Evolutionary conservation across 2,797 vertebrate genomes (phyloP), one percentile per base, ranked within the genome.

Genomic region (Phrynocephalus vlangalii): DNA sequence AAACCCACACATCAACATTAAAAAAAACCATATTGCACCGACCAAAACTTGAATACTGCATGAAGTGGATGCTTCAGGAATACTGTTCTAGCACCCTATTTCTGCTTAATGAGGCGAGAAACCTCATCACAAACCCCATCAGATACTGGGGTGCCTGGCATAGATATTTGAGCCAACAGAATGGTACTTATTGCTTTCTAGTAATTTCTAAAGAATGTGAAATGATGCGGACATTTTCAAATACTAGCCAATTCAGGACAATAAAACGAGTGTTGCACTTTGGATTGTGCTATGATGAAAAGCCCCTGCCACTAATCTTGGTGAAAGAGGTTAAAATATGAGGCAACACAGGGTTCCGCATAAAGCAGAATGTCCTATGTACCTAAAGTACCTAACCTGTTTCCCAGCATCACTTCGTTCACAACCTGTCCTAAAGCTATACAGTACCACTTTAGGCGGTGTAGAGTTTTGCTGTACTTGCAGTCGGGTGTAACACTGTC

Each of bases 1-100:
- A 91, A 90, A 93, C 79, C 76, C 33, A 26, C 82, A 82, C 87
- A 93, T 92, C 24, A 91, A 93, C 92, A 92, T 91, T 80, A 86
- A 91, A 92, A n/a, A 33, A 91, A 92, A 82, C 86, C 87, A 85
- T 28, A 94, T 89, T 82, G 60, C 88, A 91, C 90, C 86, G 86
- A 88, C 79, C 16, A 79, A 48, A 90, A 63, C 33, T 67, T 88
- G 78, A 94, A 94, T 89, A 94, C 93, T 95, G 91, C 26, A 0
- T 15, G 73, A 79, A 70, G 86, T 87, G 71, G n/a, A 30, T 33
- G 67, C 72, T 80, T 83, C 72, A 72, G 71, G 30, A 56, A 88
- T 92, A 92, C 85, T 78, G 89, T 73, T 91, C 80, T 48, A 91
- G 66, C 72, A 82, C 72, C 48, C 5, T 63, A 76, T n/a, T 83